Conservation (phyloP, 2,888 invertebrate species). For the Octonoba sinensis region DNA sequence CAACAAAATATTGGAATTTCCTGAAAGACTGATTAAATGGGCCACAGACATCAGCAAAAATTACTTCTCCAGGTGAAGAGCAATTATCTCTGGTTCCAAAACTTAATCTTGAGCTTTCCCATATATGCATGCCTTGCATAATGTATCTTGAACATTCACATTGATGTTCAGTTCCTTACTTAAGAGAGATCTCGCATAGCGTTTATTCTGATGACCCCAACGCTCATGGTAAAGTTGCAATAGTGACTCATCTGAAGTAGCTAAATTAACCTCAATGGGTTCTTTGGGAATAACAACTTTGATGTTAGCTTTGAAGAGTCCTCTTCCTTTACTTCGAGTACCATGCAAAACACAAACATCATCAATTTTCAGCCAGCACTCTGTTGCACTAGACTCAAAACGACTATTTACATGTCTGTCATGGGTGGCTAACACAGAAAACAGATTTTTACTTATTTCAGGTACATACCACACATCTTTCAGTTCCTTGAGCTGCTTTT, state of each 20-base stretch:
- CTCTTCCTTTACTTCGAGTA: constrained; percentile 3
- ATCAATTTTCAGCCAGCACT: constrained; percentile 25
- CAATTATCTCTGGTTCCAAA: constrained; percentile 23
- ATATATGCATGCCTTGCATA: constrained; percentile 34
- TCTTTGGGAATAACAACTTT: constrained; percentile 13
- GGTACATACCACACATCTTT: constrained; percentile 48
- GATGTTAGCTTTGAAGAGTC: constrained; percentile 22
- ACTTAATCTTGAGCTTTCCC: constrained; percentile 23
- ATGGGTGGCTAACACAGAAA: constrained; percentile 30
- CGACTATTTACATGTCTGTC: constrained; percentile 29
- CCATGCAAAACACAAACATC: constrained; percentile 12
- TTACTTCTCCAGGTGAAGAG: neutral
- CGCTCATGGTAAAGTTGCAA: constrained; percentile 15
- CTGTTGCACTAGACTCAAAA: constrained; percentile 21
- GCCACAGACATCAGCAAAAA: constrained; percentile 60
- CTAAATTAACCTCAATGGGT: constrained; percentile 4
- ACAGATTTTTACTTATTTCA: too few species aligned
- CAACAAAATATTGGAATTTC: constrained; percentile 47
- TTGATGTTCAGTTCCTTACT: constrained; percentile 13
- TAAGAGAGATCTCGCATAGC: constrained; percentile 4
- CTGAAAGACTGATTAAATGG: constrained; percentile 35
- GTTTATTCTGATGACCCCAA: constrained; percentile 19
- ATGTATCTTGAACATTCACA: neutral
- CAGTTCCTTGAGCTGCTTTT: constrained; percentile 14
- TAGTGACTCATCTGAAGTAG: neutral